A percentile compares a stretch with the other conserved stretches of the same genome.
Evolutionary conservation across 1,140 invertebrate genomes (phyloP).

Genomic region (Gryllus bimaculatus): DNA sequence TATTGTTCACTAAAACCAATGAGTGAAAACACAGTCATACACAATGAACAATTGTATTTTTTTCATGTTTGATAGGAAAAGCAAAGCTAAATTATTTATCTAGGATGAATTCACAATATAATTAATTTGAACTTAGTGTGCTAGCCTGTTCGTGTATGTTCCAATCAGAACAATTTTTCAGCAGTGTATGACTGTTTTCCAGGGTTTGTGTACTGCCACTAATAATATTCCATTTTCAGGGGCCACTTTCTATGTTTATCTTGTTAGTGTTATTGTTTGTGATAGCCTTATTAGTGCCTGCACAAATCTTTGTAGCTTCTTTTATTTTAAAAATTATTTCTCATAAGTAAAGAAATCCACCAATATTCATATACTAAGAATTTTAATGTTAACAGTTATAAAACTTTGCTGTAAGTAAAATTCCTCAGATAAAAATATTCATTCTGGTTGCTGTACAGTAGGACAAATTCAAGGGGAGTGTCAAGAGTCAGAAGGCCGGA

Average conservation of each 20-base stretch:
- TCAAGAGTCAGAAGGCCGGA: background rate
- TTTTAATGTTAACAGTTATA: background rate
- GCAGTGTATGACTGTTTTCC: background rate
- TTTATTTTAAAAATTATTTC: background rate
- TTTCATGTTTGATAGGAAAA: too few relatives aligned
- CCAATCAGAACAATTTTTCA: background rate
- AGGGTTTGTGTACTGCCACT: background rate
- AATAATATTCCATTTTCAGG: conserved; percentile 1
- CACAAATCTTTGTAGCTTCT: background rate
- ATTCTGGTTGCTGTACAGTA: too few relatives aligned
- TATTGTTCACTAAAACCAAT: background rate
- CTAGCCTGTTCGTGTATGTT: too few relatives aligned
- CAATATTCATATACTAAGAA: background rate
- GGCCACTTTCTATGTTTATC: background rate
- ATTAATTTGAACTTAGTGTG: too few relatives aligned
- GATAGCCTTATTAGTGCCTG: conserved; percentile 1
- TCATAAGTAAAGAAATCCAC: background rate
- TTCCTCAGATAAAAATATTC: too few relatives aligned
- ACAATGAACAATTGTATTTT: background rate
- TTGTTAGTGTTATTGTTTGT: background rate
- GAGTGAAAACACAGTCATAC: conserved; percentile 4
- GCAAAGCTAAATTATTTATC: too few relatives aligned
- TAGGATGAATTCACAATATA: too few relatives aligned
- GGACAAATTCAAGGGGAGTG: too few relatives aligned
- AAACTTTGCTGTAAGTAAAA: too few relatives aligned